Conservation (phyloP, 2,797 vertebrate genomes). For the Enteromius viviparus region DNA sequence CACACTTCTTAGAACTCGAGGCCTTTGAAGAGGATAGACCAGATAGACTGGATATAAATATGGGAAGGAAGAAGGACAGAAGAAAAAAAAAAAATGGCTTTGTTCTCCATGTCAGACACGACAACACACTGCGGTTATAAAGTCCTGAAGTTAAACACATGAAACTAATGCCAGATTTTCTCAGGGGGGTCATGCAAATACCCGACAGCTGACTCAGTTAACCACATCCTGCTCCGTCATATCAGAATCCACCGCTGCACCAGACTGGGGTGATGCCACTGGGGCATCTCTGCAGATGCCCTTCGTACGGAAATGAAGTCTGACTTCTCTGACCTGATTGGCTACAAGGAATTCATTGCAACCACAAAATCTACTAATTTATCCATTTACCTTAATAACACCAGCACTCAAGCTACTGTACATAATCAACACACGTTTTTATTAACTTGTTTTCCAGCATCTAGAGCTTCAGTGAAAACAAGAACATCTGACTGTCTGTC, state of each 20-base stretch:
- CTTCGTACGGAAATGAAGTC: neutral
- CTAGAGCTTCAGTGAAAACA: neutral
- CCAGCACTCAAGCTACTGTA: neutral
- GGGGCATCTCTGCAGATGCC: neutral
- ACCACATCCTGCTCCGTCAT: slow-evolving; percentile 21
- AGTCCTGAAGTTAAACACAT: slow-evolving; percentile 62
- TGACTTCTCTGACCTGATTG: neutral
- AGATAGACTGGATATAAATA: slow-evolving; percentile 54
- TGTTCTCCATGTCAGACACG: slow-evolving; percentile 69
- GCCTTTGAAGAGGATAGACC: slow-evolving; percentile 50
- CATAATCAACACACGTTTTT: neutral
- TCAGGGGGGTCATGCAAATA: slow-evolving; percentile 68
- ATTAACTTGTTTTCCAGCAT: neutral
- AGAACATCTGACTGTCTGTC: neutral
- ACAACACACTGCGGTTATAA: slow-evolving; percentile 59
- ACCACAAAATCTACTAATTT: neutral
- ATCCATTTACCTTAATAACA: neutral
- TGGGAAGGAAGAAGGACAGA: slow-evolving; percentile 57
- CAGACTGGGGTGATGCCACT: slow-evolving; percentile 25
- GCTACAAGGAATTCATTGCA: neutral
- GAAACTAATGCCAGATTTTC: slow-evolving; percentile 64
- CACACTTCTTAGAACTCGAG: slow-evolving; percentile 21
- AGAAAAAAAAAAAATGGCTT: slow-evolving; percentile 64
- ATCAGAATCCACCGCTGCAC: slow-evolving; percentile 5
- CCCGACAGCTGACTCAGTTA: slow-evolving; percentile 61